Evolutionary conservation across 2,888 invertebrate species (phyloP), one percentile per base, ranked within the genome.

Genomic region (Campopleginae sp.): DNA sequence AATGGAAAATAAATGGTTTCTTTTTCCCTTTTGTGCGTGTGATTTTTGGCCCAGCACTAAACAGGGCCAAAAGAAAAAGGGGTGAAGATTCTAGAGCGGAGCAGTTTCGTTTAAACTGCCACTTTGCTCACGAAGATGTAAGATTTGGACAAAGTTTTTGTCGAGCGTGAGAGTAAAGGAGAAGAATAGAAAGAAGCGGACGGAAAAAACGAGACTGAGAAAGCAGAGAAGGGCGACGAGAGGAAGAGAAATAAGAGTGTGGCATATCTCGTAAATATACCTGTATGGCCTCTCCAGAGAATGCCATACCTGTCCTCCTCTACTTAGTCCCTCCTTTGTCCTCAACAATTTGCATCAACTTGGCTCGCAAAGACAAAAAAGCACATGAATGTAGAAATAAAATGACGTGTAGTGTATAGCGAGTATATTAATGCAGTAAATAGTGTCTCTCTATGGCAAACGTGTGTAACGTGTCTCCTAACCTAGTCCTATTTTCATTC

Each of bases 301-400:
- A 42, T 61, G 58, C 33, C 51, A 66, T 71, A 58, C 65, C 77
- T 65, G 82, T 71, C 23, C 48, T 71, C 23, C 48, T n/a, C 63
- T 71, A 76, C 83, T 84, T 79, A 79, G 79, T 33, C 17, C 17
- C 65, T 71, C 79, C 65, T 75, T 80, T 80, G 75, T 80, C 75
- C 74, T 63, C 23, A 70, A 71, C 70, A 76, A 84, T 84, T 76
- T 84, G 65, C 80, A 76, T 80, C 75, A 71, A 84, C 46, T 65
- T 33, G 10, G 46, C 31, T 61, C 61, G 79, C 23, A n/a, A 23
- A 66, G 38, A 61, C 31, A 31, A 33, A 46, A 42, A 23, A 4
- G 72, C 44, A 19, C 44, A 17, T 38, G 33, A 12, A 42, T 27
- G 5, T 8, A 1, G 23, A 27, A 46, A 27, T 46, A 38, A 17